These are phyloP conservation scores for Climacteris rufus DNA, from an alignment of 2,113 vertebrate species.

Conservation along the genomic window DNA sequence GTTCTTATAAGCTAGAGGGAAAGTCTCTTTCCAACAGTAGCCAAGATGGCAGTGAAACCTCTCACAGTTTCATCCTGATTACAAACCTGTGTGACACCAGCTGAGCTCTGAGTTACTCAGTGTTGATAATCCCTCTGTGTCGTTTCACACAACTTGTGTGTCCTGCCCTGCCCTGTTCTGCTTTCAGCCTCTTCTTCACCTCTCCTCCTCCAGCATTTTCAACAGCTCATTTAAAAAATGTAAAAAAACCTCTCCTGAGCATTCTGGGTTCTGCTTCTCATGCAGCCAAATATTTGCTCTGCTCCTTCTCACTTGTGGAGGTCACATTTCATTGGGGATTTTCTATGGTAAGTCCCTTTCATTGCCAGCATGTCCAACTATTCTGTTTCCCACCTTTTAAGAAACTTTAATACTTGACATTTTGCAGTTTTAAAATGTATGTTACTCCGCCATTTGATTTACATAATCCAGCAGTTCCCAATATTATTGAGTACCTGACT, in stretches of 20 bases:
- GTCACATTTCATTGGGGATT: neutral
- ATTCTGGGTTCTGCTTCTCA: neutral
- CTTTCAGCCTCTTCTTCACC: neutral
- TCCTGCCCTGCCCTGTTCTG: neutral
- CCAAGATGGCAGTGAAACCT: neutral
- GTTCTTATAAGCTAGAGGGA: neutral
- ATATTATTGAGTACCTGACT: constrained; percentile 17
- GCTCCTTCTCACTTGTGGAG: neutral
- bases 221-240: neutral
- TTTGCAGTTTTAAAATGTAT: neutral
- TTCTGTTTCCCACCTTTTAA: neutral
- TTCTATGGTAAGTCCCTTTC: neutral
- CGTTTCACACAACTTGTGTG: fast-evolving
- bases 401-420: neutral
- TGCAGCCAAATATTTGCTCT: neutral
- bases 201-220: neutral
- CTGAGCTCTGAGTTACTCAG: neutral
- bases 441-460: neutral
- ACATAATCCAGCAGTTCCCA: neutral
- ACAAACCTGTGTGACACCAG: neutral
- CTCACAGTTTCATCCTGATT: neutral
- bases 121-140: neutral
- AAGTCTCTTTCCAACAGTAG: neutral
- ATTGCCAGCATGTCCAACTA: neutral
- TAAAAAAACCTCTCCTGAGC: neutral